Evolutionary conservation across 2,113 vertebrate genomes (phyloP).

Genomic region (Oryzias woworae): DNA sequence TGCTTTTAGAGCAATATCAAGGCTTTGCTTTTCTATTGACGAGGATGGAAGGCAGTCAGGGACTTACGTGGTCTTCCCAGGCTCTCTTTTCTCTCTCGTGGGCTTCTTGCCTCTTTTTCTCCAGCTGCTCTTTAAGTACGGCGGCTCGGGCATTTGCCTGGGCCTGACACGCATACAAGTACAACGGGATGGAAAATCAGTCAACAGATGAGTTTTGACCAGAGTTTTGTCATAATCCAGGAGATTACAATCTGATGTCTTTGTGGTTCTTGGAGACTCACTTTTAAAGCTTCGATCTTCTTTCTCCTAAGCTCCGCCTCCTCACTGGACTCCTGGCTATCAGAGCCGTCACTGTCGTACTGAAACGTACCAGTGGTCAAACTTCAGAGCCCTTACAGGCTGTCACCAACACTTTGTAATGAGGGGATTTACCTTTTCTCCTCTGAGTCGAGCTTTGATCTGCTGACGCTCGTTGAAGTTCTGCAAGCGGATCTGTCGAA

Average conservation of each 20-base stretch:
- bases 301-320: conserved; percentile 85
- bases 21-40: not conserved
- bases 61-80: conserved; percentile 95
- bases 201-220: no score
- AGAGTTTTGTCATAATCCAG: no score
- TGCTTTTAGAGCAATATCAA: not conserved
- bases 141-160: conserved; percentile 89
- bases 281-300: conserved; percentile 90
- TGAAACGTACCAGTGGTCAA: conserved; percentile 35
- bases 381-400: no score
- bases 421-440: conserved; percentile 83
- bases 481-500: conserved; percentile 93
- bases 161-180: conserved; percentile 70
- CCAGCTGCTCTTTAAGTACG: conserved; percentile 90
- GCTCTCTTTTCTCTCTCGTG: conserved; percentile 89
- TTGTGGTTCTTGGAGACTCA: conserved; percentile 47
- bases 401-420: no score
- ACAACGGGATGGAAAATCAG: not conserved
- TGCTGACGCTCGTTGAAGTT: conserved; percentile 98
- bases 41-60: not conserved
- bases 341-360: conserved; percentile 78
- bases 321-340: conserved; percentile 85
- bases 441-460: conserved; percentile 93
- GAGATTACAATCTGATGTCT: not conserved
- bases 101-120: conserved; percentile 90